Conservation (phyloP, 2,888 invertebrate genomes). For the Agrochola macilenta region DNA sequence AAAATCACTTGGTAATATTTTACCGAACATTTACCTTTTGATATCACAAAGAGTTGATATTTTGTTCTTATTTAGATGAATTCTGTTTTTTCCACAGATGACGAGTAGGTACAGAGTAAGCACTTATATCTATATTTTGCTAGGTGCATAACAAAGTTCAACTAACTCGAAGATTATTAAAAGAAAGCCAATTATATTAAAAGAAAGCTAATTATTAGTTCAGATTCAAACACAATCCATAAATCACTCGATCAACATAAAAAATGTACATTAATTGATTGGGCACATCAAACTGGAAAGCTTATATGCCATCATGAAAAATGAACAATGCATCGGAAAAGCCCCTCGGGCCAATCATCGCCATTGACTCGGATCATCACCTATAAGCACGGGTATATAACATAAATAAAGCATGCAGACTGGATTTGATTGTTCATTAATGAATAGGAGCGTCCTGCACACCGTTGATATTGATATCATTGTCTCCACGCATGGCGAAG, state of each 20-base stretch:
- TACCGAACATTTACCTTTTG: background rate
- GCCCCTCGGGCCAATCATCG: background rate
- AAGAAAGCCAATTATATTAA: background rate
- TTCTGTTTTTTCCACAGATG: background rate
- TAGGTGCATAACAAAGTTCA: no score
- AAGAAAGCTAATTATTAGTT: background rate
- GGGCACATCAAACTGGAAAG: background rate
- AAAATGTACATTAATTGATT: background rate
- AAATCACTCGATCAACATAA: background rate
- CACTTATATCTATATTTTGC: background rate
- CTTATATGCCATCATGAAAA: background rate
- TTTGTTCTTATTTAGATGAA: background rate
- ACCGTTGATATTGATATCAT: background rate
- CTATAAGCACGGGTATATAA: background rate
- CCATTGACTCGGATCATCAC: background rate
- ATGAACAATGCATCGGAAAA: background rate
- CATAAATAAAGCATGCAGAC: background rate
- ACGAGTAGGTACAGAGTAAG: background rate
- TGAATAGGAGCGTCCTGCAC: slow-evolving; percentile 3
- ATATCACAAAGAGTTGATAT: background rate
- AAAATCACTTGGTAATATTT: slow-evolving; percentile 4
- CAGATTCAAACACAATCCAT: background rate
- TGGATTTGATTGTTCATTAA: slow-evolving; percentile 18
- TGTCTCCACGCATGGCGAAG: background rate
- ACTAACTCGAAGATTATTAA: background rate